Base-by-base conservation (phyloP, 2,113 vertebrate species). In the Glareola pratincola region DNA sequence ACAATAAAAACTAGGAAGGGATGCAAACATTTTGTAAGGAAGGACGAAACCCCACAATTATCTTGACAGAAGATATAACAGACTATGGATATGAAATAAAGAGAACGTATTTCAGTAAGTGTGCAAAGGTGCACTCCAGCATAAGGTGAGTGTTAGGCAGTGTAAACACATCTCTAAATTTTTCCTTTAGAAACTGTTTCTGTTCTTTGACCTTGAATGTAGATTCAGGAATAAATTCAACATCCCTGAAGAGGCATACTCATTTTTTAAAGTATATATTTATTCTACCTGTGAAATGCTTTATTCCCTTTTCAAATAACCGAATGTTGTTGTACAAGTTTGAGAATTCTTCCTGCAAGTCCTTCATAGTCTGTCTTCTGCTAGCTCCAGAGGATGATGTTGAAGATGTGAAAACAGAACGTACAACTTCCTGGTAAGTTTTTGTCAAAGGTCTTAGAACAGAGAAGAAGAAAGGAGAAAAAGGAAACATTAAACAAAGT, bases 321-420 rank as follows among this genome's bases (percentile, higher is more conserved):
- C 99, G 97, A 90, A 99, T 98, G 96, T 99, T 99, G 97, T 98
- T 99, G 97, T 99, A 99, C 3, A 99, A 97, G 94, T 98, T 99
- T 89, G 98, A 98, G 95, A 99, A 98, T 88, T 99, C 99, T 94
- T 99, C 99, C 97, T 99, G 99, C 16, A 99, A 97, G 39, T 99
- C 99, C 96, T 99, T 99, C 94, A 99, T 98, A 15, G 98, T 99
- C 87, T 98, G 98, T 95, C 99, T 99, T 93, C 99, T 98, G 95
- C 92, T 99, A 63, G 98, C 97, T 60, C 99, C 98, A 20, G 99
- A 98, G 7, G 96, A 94, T 36, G 98, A 97, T 57, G 96, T 97
- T 73, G 99, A 99, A 85, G 99, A 99, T 12, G 99, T 91, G 88
- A 99, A 99, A 51, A 99, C 98, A 2, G 98, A 97, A 39, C 98